phyloP scores from a whole-genome alignment of 2,888 invertebrate genomes.

The Oscheius onirici region DNA sequence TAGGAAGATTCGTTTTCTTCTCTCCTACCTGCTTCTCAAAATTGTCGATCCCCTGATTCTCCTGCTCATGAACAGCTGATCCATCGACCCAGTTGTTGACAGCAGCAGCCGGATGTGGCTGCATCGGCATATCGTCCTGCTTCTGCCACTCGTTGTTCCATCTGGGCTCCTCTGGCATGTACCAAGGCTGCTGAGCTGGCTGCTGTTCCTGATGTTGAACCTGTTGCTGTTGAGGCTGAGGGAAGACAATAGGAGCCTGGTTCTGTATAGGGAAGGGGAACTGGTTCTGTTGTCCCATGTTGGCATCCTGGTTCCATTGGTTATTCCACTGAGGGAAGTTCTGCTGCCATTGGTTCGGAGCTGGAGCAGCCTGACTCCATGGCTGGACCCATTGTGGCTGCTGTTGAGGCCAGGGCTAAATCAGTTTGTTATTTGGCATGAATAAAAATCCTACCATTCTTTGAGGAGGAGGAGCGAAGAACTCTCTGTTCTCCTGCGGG shows the following conservation, averaged over 20 bases:
- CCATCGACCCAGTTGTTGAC: slow-evolving; percentile 29
- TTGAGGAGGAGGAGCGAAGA: slow-evolving; percentile 22
- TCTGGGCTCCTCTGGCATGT: slow-evolving; percentile 28
- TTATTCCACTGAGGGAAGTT: slow-evolving; percentile 16
- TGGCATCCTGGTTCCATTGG: slow-evolving; percentile 11
- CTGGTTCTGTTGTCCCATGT: slow-evolving; percentile 29
- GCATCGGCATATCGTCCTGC: slow-evolving; percentile 30
- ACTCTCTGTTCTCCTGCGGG: slow-evolving; percentile 8
- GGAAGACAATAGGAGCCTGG: slow-evolving; percentile 25
- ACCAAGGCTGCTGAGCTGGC: slow-evolving; percentile 30
- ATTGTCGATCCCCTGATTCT: slow-evolving; percentile 30
- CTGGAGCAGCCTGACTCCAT: not conserved
- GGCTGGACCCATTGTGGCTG: slow-evolving; percentile 19
- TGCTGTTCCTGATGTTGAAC: not conserved
- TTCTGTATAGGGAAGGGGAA: slow-evolving; percentile 33
- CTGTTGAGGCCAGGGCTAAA: slow-evolving; percentile 20
- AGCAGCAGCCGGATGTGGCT: slow-evolving; percentile 32
- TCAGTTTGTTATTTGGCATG: not conserved
- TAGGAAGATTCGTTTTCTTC: not conserved
- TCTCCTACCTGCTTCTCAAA: slow-evolving; percentile 31
- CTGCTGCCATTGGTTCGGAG: slow-evolving; percentile 6
- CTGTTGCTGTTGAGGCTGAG: slow-evolving; percentile 2
- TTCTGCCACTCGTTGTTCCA: slow-evolving; percentile 27
- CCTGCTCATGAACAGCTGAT: slow-evolving; percentile 6
- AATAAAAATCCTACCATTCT: slow-evolving; percentile 9